Percentiles rank a stretch among this genome's conserved stretches.
These are phyloP conservation scores for Drosophila longiperda DNA, from an alignment of 2,888 invertebrate species.

Conservation along the genomic window DNA sequence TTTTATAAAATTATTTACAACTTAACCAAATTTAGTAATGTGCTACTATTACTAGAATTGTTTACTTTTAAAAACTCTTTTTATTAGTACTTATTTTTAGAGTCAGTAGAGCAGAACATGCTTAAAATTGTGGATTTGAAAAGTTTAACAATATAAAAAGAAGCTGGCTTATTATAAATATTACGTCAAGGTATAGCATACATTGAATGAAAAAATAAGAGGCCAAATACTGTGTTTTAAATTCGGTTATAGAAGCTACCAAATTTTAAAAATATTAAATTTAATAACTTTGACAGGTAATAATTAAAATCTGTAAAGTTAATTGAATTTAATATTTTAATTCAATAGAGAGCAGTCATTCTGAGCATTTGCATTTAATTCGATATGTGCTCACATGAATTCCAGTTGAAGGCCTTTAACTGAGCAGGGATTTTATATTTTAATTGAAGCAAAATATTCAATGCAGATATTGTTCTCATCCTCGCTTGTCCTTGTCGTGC, in stretches of 20 bases:
- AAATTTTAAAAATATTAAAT: background rate
- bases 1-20: background rate
- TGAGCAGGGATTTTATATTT: background rate
- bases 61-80: rapidly evolving
- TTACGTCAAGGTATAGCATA: background rate
- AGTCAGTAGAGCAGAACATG: no score
- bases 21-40: no score
- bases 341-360: background rate
- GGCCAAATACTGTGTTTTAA: background rate
- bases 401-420: background rate
- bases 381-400: background rate
- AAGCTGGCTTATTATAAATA: no score
- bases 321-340: background rate
- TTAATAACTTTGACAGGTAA: background rate
- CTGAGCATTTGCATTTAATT: background rate
- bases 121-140: no score
- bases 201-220: background rate
- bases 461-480: background rate
- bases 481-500: background rate
- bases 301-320: background rate
- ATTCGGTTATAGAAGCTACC: background rate
- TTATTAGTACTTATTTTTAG: background rate
- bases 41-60: background rate
- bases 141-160: no score
- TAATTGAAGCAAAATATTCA: conserved; percentile 2